Conservation (phyloP, 2,113 vertebrate species). For the Chionis minor region DNA sequence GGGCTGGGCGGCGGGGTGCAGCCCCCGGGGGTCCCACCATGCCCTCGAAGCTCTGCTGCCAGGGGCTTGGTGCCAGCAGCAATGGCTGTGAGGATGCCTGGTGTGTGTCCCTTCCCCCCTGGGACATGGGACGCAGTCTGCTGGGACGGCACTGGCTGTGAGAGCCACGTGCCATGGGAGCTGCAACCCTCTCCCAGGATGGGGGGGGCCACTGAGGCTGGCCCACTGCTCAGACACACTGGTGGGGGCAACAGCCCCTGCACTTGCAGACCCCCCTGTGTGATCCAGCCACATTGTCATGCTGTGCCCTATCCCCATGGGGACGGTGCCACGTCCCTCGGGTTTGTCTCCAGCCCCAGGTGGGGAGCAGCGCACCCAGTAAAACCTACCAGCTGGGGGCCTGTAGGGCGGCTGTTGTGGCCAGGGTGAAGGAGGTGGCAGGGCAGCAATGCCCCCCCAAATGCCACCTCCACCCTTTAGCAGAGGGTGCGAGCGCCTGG, state of each 20-base stretch:
- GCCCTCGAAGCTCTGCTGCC: not conserved
- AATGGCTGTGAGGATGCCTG: fast-evolving
- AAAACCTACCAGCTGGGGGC: not conserved
- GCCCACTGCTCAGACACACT: fast-evolving
- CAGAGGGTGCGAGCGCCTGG: not conserved
- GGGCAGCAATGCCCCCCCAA: not conserved
- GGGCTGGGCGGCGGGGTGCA: not conserved
- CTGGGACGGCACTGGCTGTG: not conserved
- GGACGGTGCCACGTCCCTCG: not conserved
- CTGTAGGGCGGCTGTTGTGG: not conserved
- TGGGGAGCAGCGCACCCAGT: not conserved
- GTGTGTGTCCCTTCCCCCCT: fast-evolving
- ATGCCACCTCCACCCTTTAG: not conserved
- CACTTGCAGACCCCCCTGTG: not conserved
- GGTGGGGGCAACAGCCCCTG: not conserved
- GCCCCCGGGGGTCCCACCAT: not conserved
- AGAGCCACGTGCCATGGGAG: fast-evolving
- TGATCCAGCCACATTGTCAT: not conserved
- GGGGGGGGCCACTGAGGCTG: fast-evolving
- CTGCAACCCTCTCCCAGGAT: not conserved
- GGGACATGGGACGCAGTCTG: not conserved
- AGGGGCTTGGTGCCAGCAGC: not conserved
- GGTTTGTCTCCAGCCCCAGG: not conserved
- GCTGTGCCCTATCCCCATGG: fast-evolving
- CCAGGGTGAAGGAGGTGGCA: not conserved